Conservation (phyloP, 2,113 vertebrate genomes). For the Phrynosoma platyrhinos region DNA sequence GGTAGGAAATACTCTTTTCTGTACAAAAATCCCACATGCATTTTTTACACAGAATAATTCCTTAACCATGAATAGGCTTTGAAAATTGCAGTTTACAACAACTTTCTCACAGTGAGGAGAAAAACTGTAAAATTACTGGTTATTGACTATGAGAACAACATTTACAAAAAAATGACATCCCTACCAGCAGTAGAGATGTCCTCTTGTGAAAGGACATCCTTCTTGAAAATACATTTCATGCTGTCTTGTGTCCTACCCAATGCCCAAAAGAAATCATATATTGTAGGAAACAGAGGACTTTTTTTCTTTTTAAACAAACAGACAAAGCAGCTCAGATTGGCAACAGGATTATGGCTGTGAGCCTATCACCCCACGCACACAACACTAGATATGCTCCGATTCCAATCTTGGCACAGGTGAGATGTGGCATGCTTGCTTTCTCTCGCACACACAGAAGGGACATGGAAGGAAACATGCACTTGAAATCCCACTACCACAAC, state of each 20-base stretch:
- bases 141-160: no score
- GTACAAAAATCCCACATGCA: no score
- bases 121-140: no score
- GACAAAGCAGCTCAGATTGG: neutral
- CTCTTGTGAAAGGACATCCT: neutral
- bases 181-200: neutral
- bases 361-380: conserved; percentile 49
- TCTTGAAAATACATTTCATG: neutral
- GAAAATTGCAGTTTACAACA: no score
- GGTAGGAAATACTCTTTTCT: no score
- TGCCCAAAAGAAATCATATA: neutral
- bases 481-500: conserved; percentile 44
- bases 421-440: conserved; percentile 4
- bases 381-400: neutral
- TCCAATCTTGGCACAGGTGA: conserved; percentile 45
- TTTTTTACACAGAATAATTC: no score
- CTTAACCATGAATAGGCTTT: no score
- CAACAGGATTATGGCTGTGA: conserved; percentile 33
- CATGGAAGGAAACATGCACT: conserved; percentile 53
- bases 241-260: neutral
- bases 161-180: no score
- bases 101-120: no score
- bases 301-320: conserved; percentile 1
- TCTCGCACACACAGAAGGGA: neutral
- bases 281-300: neutral